Evolutionary conservation across 2,113 vertebrate species (phyloP).

Genomic region (Rhabdornis inornatus): DNA sequence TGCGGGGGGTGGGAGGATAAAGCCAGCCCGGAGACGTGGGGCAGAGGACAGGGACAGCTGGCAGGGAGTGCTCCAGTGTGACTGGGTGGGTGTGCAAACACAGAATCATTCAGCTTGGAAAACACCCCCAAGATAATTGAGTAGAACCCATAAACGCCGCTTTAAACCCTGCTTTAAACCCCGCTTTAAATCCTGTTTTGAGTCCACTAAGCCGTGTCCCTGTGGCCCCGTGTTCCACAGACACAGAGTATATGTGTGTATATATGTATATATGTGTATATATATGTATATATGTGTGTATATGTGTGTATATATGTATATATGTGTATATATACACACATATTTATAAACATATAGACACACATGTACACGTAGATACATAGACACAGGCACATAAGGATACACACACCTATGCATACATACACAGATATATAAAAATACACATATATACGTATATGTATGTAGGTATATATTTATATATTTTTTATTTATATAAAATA

Average conservation of each 20-base stretch:
- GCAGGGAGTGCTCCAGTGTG: background rate
- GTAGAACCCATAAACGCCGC: too few species aligned
- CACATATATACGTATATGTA: background rate
- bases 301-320: too few species aligned
- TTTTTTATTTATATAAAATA: too few species aligned
- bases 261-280: too few species aligned
- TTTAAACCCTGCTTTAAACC: too few species aligned
- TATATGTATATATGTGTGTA: too few species aligned
- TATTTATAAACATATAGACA: background rate
- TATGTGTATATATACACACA: background rate
- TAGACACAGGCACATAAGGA: too few species aligned
- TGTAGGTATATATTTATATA: too few species aligned
- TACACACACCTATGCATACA: too few species aligned
- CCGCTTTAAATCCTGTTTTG: too few species aligned
- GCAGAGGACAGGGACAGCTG: background rate
- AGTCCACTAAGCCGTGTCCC: background rate
- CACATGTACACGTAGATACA: background rate
- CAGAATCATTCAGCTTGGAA: background rate
- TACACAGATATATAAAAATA: too few species aligned
- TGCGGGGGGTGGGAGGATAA: background rate
- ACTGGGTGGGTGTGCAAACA: background rate
- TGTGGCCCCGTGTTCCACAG: accelerated
- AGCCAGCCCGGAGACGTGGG: accelerated
- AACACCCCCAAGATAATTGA: background rate
- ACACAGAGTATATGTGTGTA: too few species aligned